Evolutionary conservation across 2,888 invertebrate species (phyloP), one percentile per base, ranked within the genome.

Genomic region (Cephalotes varians): DNA sequence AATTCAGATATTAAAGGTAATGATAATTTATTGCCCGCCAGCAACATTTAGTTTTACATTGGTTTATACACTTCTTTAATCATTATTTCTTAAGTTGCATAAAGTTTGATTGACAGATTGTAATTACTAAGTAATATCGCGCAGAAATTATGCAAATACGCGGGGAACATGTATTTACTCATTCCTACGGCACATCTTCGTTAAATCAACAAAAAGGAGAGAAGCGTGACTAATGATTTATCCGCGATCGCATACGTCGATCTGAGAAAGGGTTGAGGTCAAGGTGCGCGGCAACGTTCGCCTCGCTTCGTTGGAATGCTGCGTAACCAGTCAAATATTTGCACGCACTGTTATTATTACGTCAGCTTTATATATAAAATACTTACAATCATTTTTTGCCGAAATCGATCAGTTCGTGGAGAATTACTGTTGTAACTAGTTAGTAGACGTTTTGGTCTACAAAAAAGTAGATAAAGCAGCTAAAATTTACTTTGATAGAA

Each of bases 251-350:
- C 64, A 62, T 81, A 60, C 69, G 49, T 58, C 73, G 81, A 80
- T 85, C 81, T 77, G 80, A 84, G 90, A 85, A 85, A 90, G 90
- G 88, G 86, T 90, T 85, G 85, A 90, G 88, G 88, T 85, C 90
- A 83, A 82, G 83, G 76, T 65, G 76, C 58, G 69, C 81, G 64
- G 69, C 85, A 56, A 49, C 47, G 83, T 64, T 79, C 65, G 51
- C 79, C 79, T 81, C 73, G 67, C 64, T 65, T 67, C 74, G 21
- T 28, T 49, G 60, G 81, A 86, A 85, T 81, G 80, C 72, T 51
- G 64, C 62, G 85, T 83, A 88, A 85, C 58, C 82, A 67, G 7
- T 82, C 69, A 87, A 84, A 84, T 88, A 90, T 89, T 88, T 88
- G 31, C 73, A 69, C 69, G 37, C 71, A 73, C 65, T 64, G 58